These are phyloP conservation scores for Cyphomyrmex costatus DNA, from an alignment of 1,140 invertebrate species.

Conservation along the genomic window DNA sequence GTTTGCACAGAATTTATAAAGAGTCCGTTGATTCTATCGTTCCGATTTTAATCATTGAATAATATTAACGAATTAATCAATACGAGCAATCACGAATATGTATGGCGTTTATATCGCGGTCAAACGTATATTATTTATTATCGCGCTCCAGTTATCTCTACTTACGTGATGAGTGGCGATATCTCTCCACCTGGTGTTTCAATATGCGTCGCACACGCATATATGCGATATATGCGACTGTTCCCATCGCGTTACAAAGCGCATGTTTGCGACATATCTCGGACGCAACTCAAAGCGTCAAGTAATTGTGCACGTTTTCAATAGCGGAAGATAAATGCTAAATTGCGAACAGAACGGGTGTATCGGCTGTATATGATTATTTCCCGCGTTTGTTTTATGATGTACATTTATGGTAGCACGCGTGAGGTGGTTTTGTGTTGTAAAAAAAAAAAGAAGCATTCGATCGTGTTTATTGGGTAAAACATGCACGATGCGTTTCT, in stretches of 20 bases:
- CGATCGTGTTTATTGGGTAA: constrained; percentile 30
- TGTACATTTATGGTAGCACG: constrained; percentile 32
- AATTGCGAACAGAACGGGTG: neutral
- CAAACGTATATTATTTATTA: constrained; percentile 56
- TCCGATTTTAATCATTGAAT: constrained; percentile 24
- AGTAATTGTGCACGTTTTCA: constrained; percentile 51
- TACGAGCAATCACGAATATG: neutral
- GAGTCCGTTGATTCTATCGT: neutral
- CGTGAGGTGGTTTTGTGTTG: neutral
- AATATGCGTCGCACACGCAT: constrained; percentile 9
- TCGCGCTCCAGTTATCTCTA: constrained; percentile 47
- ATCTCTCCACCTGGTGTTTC: constrained; percentile 36
- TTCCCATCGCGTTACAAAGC: constrained; percentile 31
- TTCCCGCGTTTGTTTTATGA: constrained; percentile 7
- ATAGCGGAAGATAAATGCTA: constrained; percentile 48
- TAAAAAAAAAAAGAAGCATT: constrained; percentile 4
- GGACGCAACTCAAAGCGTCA: constrained; percentile 36
- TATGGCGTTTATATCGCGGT: constrained; percentile 8
- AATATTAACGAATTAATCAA: constrained; percentile 42
- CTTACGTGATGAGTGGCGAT: constrained; percentile 51
- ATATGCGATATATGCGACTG: neutral
- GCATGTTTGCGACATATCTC: constrained; percentile 47
- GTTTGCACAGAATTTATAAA: neutral
- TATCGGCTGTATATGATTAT: constrained; percentile 7
- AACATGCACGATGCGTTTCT: constrained; percentile 27